Conservation (phyloP, 2,888 invertebrate genomes). For the Ligdia adustata region DNA sequence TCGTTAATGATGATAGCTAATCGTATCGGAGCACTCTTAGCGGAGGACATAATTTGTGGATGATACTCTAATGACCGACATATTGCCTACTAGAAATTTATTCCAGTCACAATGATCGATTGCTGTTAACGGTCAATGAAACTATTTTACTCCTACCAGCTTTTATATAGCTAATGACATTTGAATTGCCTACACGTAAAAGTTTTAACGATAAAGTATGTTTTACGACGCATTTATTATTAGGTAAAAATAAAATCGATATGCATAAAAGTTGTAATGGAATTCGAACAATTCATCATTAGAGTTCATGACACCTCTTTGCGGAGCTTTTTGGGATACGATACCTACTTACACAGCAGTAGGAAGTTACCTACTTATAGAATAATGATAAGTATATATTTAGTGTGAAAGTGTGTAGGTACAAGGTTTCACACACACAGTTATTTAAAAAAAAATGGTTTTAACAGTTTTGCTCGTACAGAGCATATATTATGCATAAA, state of each 20-base stretch:
- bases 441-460: too few relatives aligned
- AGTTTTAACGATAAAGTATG: slow-evolving; percentile 17
- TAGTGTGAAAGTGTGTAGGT: too few relatives aligned
- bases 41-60: slow-evolving; percentile 43
- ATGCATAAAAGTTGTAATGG: neutral
- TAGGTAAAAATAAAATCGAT: slow-evolving; percentile 13
- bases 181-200: slow-evolving; percentile 29
- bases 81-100: slow-evolving; percentile 39
- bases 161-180: slow-evolving; percentile 28
- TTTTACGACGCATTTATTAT: slow-evolving; percentile 26
- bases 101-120: slow-evolving; percentile 41
- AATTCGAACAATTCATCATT: slow-evolving; percentile 1
- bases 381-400: too few relatives aligned
- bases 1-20: slow-evolving; percentile 41
- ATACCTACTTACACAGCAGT: too few relatives aligned
- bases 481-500: too few relatives aligned
- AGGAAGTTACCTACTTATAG: too few relatives aligned
- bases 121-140: slow-evolving; percentile 34
- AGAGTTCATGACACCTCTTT: slow-evolving; percentile 1
- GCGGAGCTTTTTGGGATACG: neutral
- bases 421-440: too few relatives aligned
- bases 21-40: slow-evolving; percentile 28
- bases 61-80: slow-evolving; percentile 23
- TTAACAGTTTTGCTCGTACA: too few relatives aligned
- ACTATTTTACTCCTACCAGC: slow-evolving; percentile 27